Conservation (phyloP, 64 coral and sea anemone genomes). For the Stylophora pistillata region DNA sequence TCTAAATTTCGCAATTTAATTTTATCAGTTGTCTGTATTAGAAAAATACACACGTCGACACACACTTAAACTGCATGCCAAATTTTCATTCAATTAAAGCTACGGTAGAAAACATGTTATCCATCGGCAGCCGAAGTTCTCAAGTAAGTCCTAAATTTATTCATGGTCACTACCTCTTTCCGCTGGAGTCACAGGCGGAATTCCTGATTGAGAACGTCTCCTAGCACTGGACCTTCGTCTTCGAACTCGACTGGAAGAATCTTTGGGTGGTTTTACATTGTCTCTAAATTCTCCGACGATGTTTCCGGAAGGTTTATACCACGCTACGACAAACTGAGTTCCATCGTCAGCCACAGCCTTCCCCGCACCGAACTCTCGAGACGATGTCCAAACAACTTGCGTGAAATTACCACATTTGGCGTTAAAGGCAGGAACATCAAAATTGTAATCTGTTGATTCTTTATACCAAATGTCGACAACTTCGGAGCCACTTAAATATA, state of each 20-base stretch:
- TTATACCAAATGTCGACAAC: slow-evolving; percentile 86
- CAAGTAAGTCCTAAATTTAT: background rate
- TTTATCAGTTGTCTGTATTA: too few relatives aligned
- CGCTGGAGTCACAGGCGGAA: slow-evolving; percentile 3
- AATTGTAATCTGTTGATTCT: slow-evolving; percentile 84
- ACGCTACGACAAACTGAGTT: slow-evolving; percentile 74
- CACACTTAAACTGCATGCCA: too few relatives aligned
- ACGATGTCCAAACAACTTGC: slow-evolving; percentile 77
- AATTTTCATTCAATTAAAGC: too few relatives aligned
- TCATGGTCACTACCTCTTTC: slow-evolving; percentile 18
- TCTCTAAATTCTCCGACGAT: slow-evolving; percentile 81
- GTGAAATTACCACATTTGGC: slow-evolving; percentile 86
- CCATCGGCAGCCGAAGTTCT: too few relatives aligned
- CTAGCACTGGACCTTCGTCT: slow-evolving; percentile 67
- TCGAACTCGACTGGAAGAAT: slow-evolving; percentile 48
- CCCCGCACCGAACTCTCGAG: slow-evolving; percentile 71
- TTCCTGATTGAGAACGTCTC: slow-evolving; percentile 38
- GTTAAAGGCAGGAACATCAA: slow-evolving; percentile 79
- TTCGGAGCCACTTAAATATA: slow-evolving; percentile 56
- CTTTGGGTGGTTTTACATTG: slow-evolving; percentile 75
- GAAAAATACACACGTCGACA: too few relatives aligned
- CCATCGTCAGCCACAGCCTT: slow-evolving; percentile 64
- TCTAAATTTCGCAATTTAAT: too few relatives aligned
- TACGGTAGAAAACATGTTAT: too few relatives aligned
- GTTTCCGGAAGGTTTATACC: slow-evolving; percentile 81